Conservation (phyloP, 2,113 vertebrate species). For the Cyprinodon tularosa region DNA sequence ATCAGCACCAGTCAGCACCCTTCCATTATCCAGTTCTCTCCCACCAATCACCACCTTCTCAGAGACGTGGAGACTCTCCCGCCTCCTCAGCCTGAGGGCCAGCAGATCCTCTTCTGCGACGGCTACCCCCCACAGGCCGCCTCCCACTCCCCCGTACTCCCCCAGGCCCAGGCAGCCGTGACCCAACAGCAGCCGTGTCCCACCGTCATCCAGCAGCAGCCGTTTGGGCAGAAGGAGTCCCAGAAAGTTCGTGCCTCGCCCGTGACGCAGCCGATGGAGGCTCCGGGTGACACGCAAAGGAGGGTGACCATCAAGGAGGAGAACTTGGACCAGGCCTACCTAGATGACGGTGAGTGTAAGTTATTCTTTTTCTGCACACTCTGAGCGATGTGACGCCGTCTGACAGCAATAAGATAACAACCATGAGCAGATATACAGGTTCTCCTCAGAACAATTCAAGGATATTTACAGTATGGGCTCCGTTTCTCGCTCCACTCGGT, state of each 20-base stretch:
- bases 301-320: slow-evolving; percentile 96
- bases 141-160: slow-evolving; percentile 69
- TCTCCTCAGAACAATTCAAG: slow-evolving; percentile 68
- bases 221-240: slow-evolving; percentile 61
- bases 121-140: slow-evolving; percentile 74
- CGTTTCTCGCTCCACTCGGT: slow-evolving; percentile 27
- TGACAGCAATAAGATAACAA: slow-evolving; percentile 37
- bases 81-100: slow-evolving; percentile 82
- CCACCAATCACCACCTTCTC: slow-evolving; percentile 86
- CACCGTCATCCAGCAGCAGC: slow-evolving; percentile 94
- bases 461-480: slow-evolving; percentile 65
- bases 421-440: slow-evolving; percentile 1
- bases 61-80: slow-evolving; percentile 81
- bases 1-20: slow-evolving; percentile 79
- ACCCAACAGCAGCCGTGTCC: slow-evolving; percentile 84
- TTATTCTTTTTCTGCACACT: slow-evolving; percentile 51
- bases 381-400: slow-evolving; percentile 5
- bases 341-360: slow-evolving; percentile 93
- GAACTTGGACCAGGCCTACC: slow-evolving; percentile 96
- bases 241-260: slow-evolving; percentile 65
- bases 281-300: slow-evolving; percentile 68
- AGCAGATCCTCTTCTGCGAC: slow-evolving; percentile 92
- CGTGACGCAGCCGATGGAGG: slow-evolving; percentile 64
- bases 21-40: slow-evolving; percentile 95
- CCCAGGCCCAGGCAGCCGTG: slow-evolving; percentile 11